Conservation (phyloP, 2,113 vertebrate genomes). For the Psittacara wagleri region DNA sequence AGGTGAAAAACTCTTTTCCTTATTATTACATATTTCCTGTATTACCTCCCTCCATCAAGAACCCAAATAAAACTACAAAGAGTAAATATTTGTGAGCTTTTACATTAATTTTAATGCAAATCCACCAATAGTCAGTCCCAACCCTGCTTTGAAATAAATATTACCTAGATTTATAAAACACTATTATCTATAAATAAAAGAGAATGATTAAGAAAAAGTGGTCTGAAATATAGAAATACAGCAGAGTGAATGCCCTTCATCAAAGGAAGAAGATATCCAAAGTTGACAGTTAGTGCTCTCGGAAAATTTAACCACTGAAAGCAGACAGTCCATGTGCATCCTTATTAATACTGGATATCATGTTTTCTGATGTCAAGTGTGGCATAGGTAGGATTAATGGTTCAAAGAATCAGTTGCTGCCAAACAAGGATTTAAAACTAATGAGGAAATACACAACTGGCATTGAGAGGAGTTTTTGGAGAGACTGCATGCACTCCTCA, state of each 20-base stretch:
- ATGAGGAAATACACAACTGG: background rate
- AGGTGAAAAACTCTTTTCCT: background rate
- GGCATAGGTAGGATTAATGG: background rate
- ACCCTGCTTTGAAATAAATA: background rate
- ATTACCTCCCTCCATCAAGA: background rate
- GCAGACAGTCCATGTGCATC: background rate
- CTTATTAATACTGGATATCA: background rate
- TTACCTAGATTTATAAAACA: background rate
- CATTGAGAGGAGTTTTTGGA: background rate
- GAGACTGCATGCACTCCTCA: background rate
- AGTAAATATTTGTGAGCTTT: background rate
- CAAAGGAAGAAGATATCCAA: background rate
- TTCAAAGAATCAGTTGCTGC: background rate
- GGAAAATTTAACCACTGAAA: background rate
- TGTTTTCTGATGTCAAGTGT: background rate
- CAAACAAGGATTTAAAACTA: slow-evolving; percentile 29
- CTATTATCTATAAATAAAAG: background rate
- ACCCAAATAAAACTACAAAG: background rate
- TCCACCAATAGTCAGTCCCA: background rate
- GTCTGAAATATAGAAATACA: background rate
- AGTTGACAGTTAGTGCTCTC: background rate
- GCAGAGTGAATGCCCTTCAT: background rate
- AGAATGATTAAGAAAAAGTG: background rate
- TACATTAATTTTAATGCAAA: background rate
- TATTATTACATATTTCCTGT: background rate